Evolutionary conservation across 2,113 vertebrate genomes (phyloP).

Genomic region (Brienomyrus brachyistius): DNA sequence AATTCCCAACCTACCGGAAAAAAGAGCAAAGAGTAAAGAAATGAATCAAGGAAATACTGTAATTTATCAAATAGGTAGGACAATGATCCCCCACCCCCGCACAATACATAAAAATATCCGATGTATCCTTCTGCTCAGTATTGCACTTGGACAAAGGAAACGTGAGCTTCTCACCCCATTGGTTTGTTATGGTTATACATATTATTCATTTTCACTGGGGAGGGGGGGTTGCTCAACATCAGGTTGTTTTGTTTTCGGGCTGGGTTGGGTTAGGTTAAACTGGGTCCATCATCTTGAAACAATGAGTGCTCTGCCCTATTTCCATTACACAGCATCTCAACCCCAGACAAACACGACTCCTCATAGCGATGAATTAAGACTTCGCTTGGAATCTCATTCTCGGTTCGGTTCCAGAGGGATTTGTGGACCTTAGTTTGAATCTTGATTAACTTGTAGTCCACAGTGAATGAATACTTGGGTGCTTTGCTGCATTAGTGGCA

Average conservation of each 20-base stretch:
- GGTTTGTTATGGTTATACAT: not conserved
- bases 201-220: not conserved
- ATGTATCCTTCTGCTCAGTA: not conserved
- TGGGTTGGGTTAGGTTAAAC: not conserved
- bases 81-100: not conserved
- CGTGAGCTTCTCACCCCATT: not conserved
- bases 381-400: not conserved
- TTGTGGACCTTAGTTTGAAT: not conserved
- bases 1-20: not conserved
- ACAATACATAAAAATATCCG: not conserved
- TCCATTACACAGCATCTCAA: not conserved
- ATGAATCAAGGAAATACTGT: not conserved
- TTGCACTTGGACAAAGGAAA: not conserved
- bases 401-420: not conserved
- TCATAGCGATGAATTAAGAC: not conserved
- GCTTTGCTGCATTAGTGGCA: not conserved
- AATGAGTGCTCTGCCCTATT: not conserved
- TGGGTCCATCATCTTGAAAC: not conserved
- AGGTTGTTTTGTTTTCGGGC: not conserved
- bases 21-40: not conserved
- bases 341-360: not conserved
- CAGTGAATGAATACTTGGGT: not conserved
- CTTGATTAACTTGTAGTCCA: not conserved
- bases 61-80: not conserved
- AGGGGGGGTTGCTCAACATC: not conserved